A percentile compares a stretch with the other conserved stretches of the same genome.
phyloP scores from a whole-genome alignment of 2,113 vertebrate genomes.

The Orthonyx spaldingii region DNA sequence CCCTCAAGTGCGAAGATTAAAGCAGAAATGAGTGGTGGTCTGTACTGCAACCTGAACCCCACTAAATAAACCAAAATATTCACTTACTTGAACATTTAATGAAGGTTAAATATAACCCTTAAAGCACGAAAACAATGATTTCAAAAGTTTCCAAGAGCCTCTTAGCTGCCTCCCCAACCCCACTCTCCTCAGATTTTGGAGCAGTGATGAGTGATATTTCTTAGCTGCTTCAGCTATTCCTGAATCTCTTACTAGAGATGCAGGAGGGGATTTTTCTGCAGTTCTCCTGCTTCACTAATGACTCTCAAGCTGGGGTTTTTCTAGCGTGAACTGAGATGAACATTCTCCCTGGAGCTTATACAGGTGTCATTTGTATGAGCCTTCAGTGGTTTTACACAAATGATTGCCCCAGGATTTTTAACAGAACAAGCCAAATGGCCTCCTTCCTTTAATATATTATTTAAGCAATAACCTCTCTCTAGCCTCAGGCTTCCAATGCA shows the following conservation, averaged over 20 bases:
- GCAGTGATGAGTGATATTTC: constrained; percentile 63
- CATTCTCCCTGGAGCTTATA: neutral
- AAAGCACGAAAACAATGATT: constrained; percentile 49
- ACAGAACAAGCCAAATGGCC: neutral
- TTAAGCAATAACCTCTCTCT: neutral
- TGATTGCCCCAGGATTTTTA: neutral
- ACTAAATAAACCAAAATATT: constrained; percentile 53
- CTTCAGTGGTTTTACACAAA: neutral
- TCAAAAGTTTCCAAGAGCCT: constrained; percentile 49
- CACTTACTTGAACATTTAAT: constrained; percentile 51
- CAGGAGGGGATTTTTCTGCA: neutral
- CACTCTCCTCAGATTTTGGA: constrained; percentile 30
- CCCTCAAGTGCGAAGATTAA: constrained; percentile 35
- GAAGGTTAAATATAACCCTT: constrained; percentile 61
- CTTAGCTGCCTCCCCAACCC: neutral
- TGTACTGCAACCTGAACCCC: constrained; percentile 48
- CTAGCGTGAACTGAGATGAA: neutral
- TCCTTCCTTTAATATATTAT: neutral
- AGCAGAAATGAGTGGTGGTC: constrained; percentile 44
- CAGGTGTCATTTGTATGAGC: constrained; percentile 24
- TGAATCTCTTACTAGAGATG: neutral
- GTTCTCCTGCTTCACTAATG: neutral
- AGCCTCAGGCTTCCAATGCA: neutral
- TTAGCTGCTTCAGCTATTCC: constrained; percentile 47
- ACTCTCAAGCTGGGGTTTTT: neutral